Percentiles rank a stretch among this genome's conserved stretches.
Conservation (phyloP, 2,797 vertebrate genomes). For the Lutjanus campechanus region DNA sequence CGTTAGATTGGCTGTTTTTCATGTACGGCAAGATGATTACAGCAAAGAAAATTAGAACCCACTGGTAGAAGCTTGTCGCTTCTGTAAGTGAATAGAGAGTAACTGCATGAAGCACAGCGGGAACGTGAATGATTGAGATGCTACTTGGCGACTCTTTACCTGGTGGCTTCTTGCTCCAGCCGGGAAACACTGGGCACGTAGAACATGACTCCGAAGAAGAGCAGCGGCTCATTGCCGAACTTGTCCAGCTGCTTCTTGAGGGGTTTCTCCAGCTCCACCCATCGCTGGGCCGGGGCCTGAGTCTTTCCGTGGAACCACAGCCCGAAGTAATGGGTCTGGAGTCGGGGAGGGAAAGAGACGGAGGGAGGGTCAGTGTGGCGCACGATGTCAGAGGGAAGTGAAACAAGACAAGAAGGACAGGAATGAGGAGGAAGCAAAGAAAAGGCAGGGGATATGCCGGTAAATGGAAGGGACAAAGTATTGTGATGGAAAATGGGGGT, state of each 20-base stretch:
- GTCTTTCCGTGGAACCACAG: slow-evolving; percentile 96
- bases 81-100: not conserved
- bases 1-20: no score
- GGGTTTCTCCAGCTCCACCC: slow-evolving; percentile 98
- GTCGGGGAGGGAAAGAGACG: not conserved
- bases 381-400: not conserved
- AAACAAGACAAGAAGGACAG: not conserved
- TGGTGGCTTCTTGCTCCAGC: slow-evolving; percentile 94
- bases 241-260: slow-evolving; percentile 99
- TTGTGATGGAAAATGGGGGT: not conserved
- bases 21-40: no score
- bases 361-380: slow-evolving; percentile 1
- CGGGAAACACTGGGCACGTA: slow-evolving; percentile 94
- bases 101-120: not conserved
- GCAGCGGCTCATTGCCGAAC: slow-evolving; percentile 94
- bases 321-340: slow-evolving; percentile 94
- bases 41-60: no score
- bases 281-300: slow-evolving; percentile 90
- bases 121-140: not conserved
- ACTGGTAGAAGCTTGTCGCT: not conserved
- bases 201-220: slow-evolving; percentile 98
- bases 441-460: not conserved
- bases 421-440: not conserved
- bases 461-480: not conserved
- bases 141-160: slow-evolving; percentile 80